A percentile compares a stretch with the other conserved stretches of the same genome.
Conservation (phyloP, 2,888 invertebrate genomes). For the Platypus cylindrus region DNA sequence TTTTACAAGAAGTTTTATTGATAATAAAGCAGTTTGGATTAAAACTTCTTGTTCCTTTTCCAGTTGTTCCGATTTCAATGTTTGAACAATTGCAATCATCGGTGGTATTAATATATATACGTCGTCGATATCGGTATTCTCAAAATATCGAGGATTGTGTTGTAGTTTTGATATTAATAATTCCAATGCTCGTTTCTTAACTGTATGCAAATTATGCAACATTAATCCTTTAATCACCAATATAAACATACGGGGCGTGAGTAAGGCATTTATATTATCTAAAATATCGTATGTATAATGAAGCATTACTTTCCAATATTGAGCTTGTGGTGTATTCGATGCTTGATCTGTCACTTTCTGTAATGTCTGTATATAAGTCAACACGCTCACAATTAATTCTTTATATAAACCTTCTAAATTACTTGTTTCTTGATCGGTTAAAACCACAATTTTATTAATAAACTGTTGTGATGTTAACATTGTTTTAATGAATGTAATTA, state of each 20-base stretch:
- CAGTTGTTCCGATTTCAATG: conserved; percentile 34
- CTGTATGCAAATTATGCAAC: conserved; percentile 53
- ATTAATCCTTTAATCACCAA: conserved; percentile 62
- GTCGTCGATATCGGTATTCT: conserved; percentile 33
- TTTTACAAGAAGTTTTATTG: conserved; percentile 71
- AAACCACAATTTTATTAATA: conserved; percentile 48
- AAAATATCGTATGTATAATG: conserved; percentile 68
- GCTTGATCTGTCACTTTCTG: conserved; percentile 50
- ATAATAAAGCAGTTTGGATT: conserved; percentile 71
- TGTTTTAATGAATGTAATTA: conserved; percentile 59
- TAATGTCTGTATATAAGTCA: conserved; percentile 54
- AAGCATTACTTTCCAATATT: conserved; percentile 74
- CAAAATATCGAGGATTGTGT: conserved; percentile 47
- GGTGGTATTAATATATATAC: conserved; percentile 48
- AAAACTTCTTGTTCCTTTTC: conserved; percentile 52
- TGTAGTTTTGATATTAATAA: conserved; percentile 71
- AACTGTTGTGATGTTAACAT: conserved; percentile 57
- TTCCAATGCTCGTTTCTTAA: conserved; percentile 74
- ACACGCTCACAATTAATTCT: conserved; percentile 51
- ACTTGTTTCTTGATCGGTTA: conserved; percentile 37
- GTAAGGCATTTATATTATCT: conserved; percentile 65
- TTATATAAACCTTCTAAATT: conserved; percentile 52
- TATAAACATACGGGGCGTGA: conserved; percentile 70
- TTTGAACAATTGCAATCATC: conserved; percentile 46
- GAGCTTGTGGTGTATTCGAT: conserved; percentile 43